Evolutionary conservation across 2,888 invertebrate genomes (phyloP).

Genomic region (Isoperla grammatica): DNA sequence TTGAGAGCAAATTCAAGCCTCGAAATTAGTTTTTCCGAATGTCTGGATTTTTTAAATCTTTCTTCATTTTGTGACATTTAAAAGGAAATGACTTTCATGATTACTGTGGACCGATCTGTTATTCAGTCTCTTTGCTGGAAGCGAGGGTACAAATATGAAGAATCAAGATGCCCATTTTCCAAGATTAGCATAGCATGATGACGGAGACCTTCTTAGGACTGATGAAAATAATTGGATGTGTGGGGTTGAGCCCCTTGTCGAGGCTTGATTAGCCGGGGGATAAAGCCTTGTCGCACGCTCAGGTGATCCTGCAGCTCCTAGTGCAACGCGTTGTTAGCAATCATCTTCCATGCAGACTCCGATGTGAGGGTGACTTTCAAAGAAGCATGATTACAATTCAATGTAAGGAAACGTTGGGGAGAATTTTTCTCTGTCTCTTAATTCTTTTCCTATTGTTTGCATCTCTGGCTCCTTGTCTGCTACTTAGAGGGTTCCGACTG

Average conservation of each 20-base stretch:
- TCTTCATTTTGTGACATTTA: not conserved
- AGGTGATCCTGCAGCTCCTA: no score
- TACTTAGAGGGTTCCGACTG: no score
- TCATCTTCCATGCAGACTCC: no score
- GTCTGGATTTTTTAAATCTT: not conserved
- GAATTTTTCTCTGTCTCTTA: no score
- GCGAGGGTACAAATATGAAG: not conserved
- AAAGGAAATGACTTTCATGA: conserved; percentile 6
- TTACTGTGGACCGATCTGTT: not conserved
- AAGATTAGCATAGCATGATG: conserved; percentile 4
- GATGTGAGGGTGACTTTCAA: no score
- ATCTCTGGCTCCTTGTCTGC: no score
- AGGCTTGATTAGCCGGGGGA: no score
- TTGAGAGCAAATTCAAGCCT: not conserved
- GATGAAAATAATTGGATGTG: conserved; percentile 6
- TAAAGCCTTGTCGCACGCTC: no score
- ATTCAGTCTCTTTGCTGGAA: not conserved
- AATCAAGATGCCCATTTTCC: not conserved
- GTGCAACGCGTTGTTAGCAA: no score
- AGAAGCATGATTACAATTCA: no score
- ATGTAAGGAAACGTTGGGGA: no score
- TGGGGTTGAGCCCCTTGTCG: not conserved
- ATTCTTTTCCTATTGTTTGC: no score
- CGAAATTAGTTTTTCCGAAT: not conserved
- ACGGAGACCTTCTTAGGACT: not conserved